These are phyloP conservation scores for Mus musculus DNA, from an alignment of 2,113 vertebrate species.

Conservation along the genomic window DNA sequence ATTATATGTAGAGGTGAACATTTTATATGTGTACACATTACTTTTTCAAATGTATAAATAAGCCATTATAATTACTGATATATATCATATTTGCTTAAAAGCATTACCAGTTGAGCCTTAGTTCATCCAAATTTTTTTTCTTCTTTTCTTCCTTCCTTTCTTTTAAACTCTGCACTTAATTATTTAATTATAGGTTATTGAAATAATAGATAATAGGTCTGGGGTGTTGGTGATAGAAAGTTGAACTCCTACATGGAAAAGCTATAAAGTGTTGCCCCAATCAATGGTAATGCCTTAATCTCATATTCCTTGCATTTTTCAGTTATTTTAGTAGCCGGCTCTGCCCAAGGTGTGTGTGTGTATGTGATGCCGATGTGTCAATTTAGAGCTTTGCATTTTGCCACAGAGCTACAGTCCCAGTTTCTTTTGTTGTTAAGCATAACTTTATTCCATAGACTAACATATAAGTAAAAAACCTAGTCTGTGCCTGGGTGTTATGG, in stretches of 20 bases:
- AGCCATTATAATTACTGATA: slow-evolving; percentile 31
- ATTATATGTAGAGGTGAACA: not conserved
- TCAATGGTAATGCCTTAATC: slow-evolving; percentile 10
- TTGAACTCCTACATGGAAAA: slow-evolving; percentile 29
- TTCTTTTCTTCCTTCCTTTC: not conserved
- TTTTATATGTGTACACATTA: not conserved
- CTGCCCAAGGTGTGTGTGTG: not conserved
- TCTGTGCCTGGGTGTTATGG: not conserved
- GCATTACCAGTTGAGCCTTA: slow-evolving; percentile 39
- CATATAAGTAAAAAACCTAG: slow-evolving; percentile 7
- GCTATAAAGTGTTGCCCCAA: not conserved
- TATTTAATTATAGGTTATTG: slow-evolving; percentile 47
- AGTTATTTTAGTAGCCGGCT: slow-evolving; percentile 31
- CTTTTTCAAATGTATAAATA: slow-evolving; percentile 44
- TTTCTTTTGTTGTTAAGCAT: not conserved
- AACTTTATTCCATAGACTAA: slow-evolving; percentile 17
- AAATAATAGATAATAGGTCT: not conserved
- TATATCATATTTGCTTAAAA: slow-evolving; percentile 39
- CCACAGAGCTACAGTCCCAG: not conserved
- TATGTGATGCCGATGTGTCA: not conserved
- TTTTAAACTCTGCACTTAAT: slow-evolving; percentile 26
- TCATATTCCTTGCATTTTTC: slow-evolving; percentile 34
- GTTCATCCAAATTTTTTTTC: not conserved
- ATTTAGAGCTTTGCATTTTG: not conserved
- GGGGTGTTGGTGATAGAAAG: slow-evolving; percentile 18